Base-by-base conservation (phyloP, 2,113 vertebrate genomes). In the Pteruthius melanotis region DNA sequence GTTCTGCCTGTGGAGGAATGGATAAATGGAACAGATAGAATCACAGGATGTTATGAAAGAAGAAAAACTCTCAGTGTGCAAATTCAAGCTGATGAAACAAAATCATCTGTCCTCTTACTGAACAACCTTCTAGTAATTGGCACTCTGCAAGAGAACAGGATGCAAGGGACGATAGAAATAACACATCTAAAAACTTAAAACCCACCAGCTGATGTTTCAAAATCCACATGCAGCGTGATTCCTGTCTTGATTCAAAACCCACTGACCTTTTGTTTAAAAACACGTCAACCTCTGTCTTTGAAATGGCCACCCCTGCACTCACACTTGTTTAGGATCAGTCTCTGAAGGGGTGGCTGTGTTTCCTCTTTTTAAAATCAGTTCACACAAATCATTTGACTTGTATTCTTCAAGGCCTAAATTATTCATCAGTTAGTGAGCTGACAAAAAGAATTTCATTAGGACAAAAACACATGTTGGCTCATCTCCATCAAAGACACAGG, bases 401-500 rank as follows among this genome's bases (percentile, higher is more conserved):
- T 18, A 40, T 87, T 94, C 65, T 90, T 94, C 74, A 68, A 91
- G 85, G n/a, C 18, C 53, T 85, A 85, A 95, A 91, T 91, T 88
- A 93, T 95, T 93, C 85, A 79, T 53, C 83, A 82, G 70, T 63
- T 85, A 78, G 74, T 68, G 70, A 96, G 71, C 75, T 94, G 94
- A 93, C 74, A 91, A 64, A 95, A 84, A 47, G 35, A 90, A 91
- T 91, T 96, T 93, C 49, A 83, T 88, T 91, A 79, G 37, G 53
- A 80, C 57, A 91, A 87, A 91, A 95, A 39, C 66, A 72, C 24
- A 7, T 18, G 39, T 66, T 94, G 93, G 83, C 83, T 92, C 71
- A n/a, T 80, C 50, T 90, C 92, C 88, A 90, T 90, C 82, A 94
- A 78, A 93, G 78, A 82, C 75, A 85, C 65, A 85, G 63, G 57